Evolutionary conservation across 2,888 invertebrate genomes (phyloP).

Genomic region (Mesorhabditis spiculigera): DNA sequence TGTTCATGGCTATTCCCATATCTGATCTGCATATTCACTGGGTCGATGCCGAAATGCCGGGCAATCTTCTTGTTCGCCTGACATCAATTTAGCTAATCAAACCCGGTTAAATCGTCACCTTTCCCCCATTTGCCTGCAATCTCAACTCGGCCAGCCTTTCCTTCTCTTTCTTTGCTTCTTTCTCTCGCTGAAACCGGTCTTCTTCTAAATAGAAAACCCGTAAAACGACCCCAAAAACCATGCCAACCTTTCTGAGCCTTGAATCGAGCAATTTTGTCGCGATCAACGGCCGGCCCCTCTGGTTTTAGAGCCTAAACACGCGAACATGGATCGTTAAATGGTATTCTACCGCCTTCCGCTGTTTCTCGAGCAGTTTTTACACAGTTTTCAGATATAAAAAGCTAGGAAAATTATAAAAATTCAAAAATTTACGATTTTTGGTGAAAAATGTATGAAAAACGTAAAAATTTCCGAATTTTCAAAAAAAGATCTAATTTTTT

Average conservation of each 20-base stretch:
- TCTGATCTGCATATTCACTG: constrained; percentile 42
- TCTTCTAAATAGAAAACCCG: constrained; percentile 44
- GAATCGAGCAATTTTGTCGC: background rate
- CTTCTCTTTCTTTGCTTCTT: constrained; percentile 30
- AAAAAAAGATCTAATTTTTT: too few relatives aligned
- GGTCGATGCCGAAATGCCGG: constrained; percentile 43
- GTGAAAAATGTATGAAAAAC: too few relatives aligned
- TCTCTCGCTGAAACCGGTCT: constrained; percentile 26
- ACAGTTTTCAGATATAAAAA: too few relatives aligned
- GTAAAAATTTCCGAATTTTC: too few relatives aligned
- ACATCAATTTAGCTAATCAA: background rate
- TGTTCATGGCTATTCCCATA: constrained; percentile 39
- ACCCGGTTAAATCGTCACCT: constrained; percentile 16
- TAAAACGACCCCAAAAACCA: constrained; percentile 10
- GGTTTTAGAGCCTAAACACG: background rate
- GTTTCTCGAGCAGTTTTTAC: too few relatives aligned
- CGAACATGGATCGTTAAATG: background rate
- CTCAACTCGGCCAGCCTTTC: constrained; percentile 38
- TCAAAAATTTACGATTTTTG: too few relatives aligned
- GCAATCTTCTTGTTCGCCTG: constrained; percentile 51
- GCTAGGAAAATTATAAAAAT: too few relatives aligned
- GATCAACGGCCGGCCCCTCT: too few relatives aligned
- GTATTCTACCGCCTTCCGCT: too few relatives aligned
- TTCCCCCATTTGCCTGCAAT: constrained; percentile 44
- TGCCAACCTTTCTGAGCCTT: constrained; percentile 4